A percentile compares a stretch with the other conserved stretches of the same genome.
Evolutionary conservation across 1,140 invertebrate genomes (phyloP).

Genomic region (Aphelenchoides besseyi): DNA sequence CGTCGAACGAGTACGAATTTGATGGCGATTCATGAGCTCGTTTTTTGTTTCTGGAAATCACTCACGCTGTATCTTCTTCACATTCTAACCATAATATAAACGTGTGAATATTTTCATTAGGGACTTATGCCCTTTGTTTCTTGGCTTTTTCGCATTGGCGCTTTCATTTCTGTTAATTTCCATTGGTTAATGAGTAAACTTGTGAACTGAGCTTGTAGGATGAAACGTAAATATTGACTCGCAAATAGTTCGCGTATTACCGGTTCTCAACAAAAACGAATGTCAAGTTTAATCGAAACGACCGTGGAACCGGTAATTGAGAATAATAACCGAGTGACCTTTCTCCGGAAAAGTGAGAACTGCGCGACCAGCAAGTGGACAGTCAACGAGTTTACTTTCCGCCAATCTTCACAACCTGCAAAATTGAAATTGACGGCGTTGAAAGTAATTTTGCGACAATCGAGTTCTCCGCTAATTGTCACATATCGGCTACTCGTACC

Average conservation of each 20-base stretch:
- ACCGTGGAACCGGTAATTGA: constrained; percentile 2
- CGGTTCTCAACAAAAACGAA: background rate
- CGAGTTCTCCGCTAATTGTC: too few relatives aligned
- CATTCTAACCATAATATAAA: background rate
- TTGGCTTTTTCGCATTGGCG: background rate
- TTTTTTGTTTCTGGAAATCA: background rate
- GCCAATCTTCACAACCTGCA: too few relatives aligned
- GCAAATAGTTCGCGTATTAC: too few relatives aligned
- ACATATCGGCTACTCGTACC: too few relatives aligned
- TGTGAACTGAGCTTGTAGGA: too few relatives aligned
- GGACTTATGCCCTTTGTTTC: background rate
- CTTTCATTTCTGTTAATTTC: background rate
- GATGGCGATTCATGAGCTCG: background rate
- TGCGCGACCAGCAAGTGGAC: too few relatives aligned
- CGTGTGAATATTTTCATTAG: background rate
- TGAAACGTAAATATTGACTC: too few relatives aligned
- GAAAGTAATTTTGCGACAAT: too few relatives aligned
- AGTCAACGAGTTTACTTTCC: too few relatives aligned
- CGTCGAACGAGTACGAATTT: background rate
- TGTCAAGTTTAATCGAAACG: background rate
- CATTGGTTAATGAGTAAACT: too few relatives aligned
- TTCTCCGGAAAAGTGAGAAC: too few relatives aligned
- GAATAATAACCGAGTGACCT: background rate
- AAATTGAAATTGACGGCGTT: too few relatives aligned
- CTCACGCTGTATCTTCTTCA: background rate